phyloP scores from a whole-genome alignment of 2,113 vertebrate genomes.

The Coracopsis vasa region DNA sequence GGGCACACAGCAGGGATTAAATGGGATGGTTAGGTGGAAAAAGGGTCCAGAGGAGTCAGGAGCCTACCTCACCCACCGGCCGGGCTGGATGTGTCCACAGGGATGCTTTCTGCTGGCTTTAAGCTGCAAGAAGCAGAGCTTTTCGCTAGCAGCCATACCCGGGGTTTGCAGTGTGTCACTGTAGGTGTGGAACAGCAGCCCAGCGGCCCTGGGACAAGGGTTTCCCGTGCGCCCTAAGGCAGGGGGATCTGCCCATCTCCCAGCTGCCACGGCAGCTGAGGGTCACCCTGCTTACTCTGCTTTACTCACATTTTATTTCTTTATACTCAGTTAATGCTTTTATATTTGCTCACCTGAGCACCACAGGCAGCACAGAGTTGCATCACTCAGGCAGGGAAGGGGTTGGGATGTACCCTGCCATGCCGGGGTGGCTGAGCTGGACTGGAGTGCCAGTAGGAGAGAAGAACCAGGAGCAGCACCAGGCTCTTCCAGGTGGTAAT shows the following conservation, averaged over 20 bases:
- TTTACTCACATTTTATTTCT: neutral
- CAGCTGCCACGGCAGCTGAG: neutral
- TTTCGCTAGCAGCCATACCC: neutral
- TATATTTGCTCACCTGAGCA: neutral
- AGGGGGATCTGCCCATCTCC: neutral
- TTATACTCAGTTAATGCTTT: neutral
- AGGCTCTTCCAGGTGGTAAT: accelerated
- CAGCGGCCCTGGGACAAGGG: neutral
- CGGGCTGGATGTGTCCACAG: neutral
- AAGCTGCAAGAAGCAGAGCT: neutral
- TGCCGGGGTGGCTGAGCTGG: neutral
- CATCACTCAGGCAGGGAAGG: neutral
- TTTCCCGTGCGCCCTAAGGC: neutral
- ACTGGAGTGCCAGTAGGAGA: neutral
- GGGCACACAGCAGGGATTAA: neutral
- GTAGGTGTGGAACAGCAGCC: neutral
- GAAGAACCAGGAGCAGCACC: neutral
- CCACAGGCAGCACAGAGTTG: neutral
- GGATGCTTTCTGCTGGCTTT: neutral
- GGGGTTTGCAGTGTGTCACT: neutral
- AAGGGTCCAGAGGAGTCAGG: neutral
- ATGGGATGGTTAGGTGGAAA: neutral
- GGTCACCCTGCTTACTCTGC: neutral
- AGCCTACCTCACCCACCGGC: neutral
- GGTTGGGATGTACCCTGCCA: neutral